Percentiles rank a stretch among this genome's conserved stretches.
Conservation (phyloP, 2,797 vertebrate genomes). For the Poeciliopsis presidionis region DNA sequence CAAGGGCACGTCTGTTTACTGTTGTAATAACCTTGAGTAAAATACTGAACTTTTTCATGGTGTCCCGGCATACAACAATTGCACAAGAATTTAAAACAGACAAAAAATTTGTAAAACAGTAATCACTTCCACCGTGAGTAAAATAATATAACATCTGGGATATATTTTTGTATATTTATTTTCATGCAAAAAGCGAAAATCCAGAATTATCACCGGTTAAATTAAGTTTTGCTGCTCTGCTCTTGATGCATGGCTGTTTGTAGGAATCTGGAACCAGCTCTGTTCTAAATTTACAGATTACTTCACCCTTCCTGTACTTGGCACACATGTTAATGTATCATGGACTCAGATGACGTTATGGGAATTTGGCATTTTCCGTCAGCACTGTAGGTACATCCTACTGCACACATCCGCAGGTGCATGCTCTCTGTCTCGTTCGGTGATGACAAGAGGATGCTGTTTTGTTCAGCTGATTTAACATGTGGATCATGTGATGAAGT, state of each 20-base stretch:
- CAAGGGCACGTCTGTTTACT: background rate
- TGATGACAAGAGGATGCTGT: background rate
- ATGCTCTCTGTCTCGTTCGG: background rate
- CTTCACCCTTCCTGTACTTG: background rate
- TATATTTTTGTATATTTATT: background rate
- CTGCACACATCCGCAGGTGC: background rate
- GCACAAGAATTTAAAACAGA: background rate
- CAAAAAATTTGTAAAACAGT: background rate
- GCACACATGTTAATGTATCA: background rate
- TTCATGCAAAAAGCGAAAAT: background rate
- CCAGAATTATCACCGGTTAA: background rate
- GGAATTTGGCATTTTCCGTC: background rate
- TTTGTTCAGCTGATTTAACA: background rate
- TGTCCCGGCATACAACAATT: background rate
- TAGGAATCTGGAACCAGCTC: background rate
- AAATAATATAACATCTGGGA: background rate
- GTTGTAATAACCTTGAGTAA: background rate
- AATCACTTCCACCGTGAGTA: background rate
- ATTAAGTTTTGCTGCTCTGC: background rate
- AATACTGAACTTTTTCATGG: background rate
- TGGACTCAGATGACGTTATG: background rate
- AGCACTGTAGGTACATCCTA: background rate
- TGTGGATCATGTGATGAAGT: background rate
- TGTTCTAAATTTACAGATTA: background rate
- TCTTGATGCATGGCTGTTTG: background rate